Conservation (phyloP, 64 coral and sea anemone genomes). For the Stichodactyla mertensii region DNA sequence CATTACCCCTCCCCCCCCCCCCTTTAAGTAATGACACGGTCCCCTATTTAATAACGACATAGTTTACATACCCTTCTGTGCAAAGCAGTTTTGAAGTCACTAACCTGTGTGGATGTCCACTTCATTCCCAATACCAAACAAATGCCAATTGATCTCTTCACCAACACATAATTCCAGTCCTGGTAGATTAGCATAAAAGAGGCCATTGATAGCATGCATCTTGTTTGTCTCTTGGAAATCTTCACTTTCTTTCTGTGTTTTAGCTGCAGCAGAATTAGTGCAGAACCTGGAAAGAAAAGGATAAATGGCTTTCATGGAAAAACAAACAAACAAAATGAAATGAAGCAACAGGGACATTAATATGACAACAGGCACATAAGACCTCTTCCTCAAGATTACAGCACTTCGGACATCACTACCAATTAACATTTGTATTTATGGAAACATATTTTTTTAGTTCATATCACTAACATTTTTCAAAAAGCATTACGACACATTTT, state of each 20-base stretch:
- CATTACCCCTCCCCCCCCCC: too few relatives aligned
- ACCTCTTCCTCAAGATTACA: too few relatives aligned
- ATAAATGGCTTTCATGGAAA: not conserved
- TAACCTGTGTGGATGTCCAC: conserved; percentile 78
- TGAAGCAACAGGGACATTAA: too few relatives aligned
- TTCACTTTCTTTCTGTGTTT: conserved; percentile 44
- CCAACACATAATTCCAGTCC: conserved; percentile 56
- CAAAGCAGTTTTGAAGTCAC: not conserved
- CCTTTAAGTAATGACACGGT: too few relatives aligned
- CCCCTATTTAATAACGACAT: too few relatives aligned
- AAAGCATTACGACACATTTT: too few relatives aligned
- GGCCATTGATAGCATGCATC: conserved; percentile 84
- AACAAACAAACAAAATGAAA: too few relatives aligned
- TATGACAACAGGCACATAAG: too few relatives aligned
- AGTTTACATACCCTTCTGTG: not conserved
- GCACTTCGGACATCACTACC: too few relatives aligned
- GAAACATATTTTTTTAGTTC: too few relatives aligned
- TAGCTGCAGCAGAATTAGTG: not conserved
- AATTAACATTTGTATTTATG: too few relatives aligned
- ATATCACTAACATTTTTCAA: too few relatives aligned
- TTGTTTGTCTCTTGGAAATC: conserved; percentile 68
- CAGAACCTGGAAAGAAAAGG: conserved; percentile 15
- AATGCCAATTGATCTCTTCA: conserved; percentile 64
- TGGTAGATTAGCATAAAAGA: conserved; percentile 63
- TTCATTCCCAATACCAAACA: conserved; percentile 81